Evolutionary conservation across 2,113 vertebrate genomes (phyloP).

Genomic region (Bagarius yarrelli): DNA sequence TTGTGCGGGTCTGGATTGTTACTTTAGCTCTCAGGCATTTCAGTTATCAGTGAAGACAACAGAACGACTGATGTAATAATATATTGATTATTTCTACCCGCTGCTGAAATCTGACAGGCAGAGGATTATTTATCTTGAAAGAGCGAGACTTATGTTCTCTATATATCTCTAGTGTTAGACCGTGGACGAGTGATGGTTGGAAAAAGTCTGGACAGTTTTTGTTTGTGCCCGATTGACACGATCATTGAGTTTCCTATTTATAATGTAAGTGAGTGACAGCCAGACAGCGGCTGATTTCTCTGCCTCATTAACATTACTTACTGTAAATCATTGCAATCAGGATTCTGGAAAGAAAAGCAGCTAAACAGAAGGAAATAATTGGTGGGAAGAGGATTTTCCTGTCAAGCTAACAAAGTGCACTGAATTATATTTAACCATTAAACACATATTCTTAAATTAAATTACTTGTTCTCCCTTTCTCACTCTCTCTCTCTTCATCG

Average conservation of each 20-base stretch:
- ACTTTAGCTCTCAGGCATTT: not conserved
- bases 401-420: not conserved
- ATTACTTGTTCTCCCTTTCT: not conserved
- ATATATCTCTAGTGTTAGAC: not conserved
- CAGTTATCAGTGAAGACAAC: not conserved
- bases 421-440: not conserved
- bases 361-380: not conserved
- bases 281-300: not conserved
- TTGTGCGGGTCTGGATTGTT: not conserved
- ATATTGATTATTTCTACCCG: not conserved
- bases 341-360: not conserved
- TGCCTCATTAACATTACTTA: not conserved
- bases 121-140: not conserved
- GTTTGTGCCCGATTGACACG: not conserved
- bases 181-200: not conserved
- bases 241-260: not conserved
- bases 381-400: not conserved
- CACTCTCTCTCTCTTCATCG: not conserved
- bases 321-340: not conserved
- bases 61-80: slow-evolving; percentile 7
- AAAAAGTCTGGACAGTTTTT: not conserved
- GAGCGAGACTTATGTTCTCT: not conserved
- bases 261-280: not conserved
- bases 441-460: not conserved
- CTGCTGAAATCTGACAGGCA: not conserved